A percentile compares a stretch with the other conserved stretches of the same genome.
Conservation (phyloP, 2,113 vertebrate genomes). For the Oceanodroma tethys region DNA sequence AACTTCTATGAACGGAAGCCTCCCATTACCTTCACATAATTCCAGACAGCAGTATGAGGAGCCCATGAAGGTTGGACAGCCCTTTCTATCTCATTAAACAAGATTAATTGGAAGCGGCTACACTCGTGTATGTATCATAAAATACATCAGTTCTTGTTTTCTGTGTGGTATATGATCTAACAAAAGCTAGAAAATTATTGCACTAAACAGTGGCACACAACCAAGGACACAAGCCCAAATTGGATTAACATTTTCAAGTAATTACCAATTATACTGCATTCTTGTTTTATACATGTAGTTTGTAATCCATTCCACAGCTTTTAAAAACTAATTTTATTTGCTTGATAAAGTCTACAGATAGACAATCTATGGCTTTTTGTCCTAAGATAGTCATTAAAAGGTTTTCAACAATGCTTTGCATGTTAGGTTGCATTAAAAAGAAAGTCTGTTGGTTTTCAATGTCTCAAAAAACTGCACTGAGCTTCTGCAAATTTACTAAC, state of each 20-base stretch:
- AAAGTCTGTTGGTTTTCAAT: not conserved
- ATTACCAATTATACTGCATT: not conserved
- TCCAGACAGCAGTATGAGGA: not conserved
- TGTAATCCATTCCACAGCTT: not conserved
- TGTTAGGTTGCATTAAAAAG: not conserved
- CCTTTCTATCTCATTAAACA: not conserved
- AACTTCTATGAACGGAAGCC: not conserved
- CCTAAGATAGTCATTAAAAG: not conserved
- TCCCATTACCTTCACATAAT: not conserved
- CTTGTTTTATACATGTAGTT: not conserved
- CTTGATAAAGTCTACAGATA: not conserved
- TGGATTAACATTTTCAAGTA: not conserved
- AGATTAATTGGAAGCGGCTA: not conserved
- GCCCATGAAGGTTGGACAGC: not conserved
- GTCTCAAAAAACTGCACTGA: not conserved
- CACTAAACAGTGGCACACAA: not conserved
- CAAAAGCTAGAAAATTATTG: not conserved
- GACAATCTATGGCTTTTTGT: not conserved
- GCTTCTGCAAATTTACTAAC: no score
- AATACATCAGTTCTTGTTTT: not conserved
- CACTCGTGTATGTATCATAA: not conserved
- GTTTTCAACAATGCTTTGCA: not conserved
- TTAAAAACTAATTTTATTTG: not conserved
- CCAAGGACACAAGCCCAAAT: not conserved
- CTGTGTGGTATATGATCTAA: not conserved